Base-by-base conservation (phyloP, 1,140 invertebrate genomes). In the Prorops nasuta region DNA sequence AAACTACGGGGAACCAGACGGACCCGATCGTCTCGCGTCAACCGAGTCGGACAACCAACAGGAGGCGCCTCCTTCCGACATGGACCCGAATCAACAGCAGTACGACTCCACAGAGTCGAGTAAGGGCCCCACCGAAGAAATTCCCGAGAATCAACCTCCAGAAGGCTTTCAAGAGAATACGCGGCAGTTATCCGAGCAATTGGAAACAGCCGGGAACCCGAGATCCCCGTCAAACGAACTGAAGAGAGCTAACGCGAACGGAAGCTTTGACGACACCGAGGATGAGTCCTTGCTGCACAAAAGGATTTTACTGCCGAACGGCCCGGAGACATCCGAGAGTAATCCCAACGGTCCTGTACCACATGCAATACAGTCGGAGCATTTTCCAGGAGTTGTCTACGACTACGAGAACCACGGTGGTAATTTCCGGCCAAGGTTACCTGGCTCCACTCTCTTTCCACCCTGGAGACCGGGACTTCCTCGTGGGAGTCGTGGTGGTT, bases 151-250 rank as follows among this genome's bases (percentile, higher is more conserved):
- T n/a, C n/a, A n/a, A n/a, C n/a, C n/a, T n/a, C n/a, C n/a, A n/a
- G n/a, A 16, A 54, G 48, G 17, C 18, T 43, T 38, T 1, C 16
- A 51, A 6, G 68, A 72, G 8, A 43, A 58, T 0, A 51, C 65
- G 1, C 60, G 60, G 2, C 66, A 66, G 8, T 35, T 66, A 0
- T 63, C 68, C 0, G 69, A 76, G 14, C 68, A 65, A 10, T 44
- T 73, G 3, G 67, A 72, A 69, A 66, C 3, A 43, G 69, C 1
- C 64, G 64, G 49, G 60, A 56, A n/a, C 57, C 63, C 0, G 46
- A 36, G 43, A 31, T 49, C 54, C 12, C 20, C 31, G 19, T 38
- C 54, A 2, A 38, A 60, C 18, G 63, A 67, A 8, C 21, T 58
- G 10, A 67, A 64, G 21, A 53, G 52, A 49, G 38, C 46, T 54